These are phyloP conservation scores for Therioaphis trifolii DNA, from an alignment of 2,888 invertebrate genomes.

Conservation along the genomic window DNA sequence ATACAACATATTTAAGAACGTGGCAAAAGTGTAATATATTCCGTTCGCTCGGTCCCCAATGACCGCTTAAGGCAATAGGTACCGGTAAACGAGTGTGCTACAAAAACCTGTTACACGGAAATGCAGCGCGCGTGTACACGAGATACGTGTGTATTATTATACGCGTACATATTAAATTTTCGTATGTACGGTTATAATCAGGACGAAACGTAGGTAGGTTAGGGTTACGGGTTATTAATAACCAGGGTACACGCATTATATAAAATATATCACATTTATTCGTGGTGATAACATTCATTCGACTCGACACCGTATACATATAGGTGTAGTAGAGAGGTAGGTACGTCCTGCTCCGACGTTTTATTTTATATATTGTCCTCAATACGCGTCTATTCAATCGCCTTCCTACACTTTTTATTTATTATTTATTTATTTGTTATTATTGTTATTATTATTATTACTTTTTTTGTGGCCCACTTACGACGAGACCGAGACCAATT, in stretches of 20 bases:
- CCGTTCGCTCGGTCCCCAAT: not conserved
- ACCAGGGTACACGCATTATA: slow-evolving; percentile 38
- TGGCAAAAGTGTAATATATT: not conserved
- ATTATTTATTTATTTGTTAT: not conserved
- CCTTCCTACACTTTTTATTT: not conserved
- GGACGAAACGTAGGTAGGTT: slow-evolving; percentile 59
- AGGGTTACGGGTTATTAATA: slow-evolving; percentile 57
- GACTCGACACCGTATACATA: not conserved
- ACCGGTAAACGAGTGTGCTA: slow-evolving; percentile 37
- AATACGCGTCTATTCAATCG: slow-evolving; percentile 56
- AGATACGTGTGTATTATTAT: not conserved
- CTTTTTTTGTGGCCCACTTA: slow-evolving; percentile 37
- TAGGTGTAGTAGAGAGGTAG: too few species aligned
- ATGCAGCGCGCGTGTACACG: not conserved
- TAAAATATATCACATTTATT: not conserved
- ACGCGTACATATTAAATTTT: slow-evolving; percentile 14
- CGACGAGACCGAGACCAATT: slow-evolving; percentile 38
- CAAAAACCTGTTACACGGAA: slow-evolving; percentile 60
- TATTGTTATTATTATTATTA: not conserved
- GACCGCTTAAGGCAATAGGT: not conserved
- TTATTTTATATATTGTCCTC: slow-evolving; percentile 37
- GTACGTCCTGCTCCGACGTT: not conserved
- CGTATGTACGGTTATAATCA: slow-evolving; percentile 37
- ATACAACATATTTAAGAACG: not conserved
- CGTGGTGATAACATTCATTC: slow-evolving; percentile 17